Evolutionary conservation across 1,140 invertebrate genomes (phyloP).

Genomic region (Oscheius sp.): DNA sequence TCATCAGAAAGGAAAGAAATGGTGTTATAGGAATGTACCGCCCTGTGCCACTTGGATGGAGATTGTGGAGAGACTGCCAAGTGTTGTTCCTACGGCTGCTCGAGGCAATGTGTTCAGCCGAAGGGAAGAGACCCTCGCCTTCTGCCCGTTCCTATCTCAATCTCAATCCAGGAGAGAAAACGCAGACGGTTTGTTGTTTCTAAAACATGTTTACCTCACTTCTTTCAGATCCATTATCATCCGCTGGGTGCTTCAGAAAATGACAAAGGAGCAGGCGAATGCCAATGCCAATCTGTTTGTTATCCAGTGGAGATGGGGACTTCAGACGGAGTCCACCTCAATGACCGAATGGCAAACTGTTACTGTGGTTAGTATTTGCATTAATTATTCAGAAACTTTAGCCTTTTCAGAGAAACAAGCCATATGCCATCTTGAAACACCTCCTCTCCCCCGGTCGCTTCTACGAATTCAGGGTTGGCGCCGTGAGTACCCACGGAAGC

Average conservation of each 20-base stretch:
- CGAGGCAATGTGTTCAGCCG: constrained; percentile 44
- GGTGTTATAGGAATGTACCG: constrained; percentile 49
- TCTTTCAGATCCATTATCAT: constrained; percentile 49
- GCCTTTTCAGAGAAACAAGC: constrained; percentile 51
- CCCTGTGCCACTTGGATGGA: constrained; percentile 48
- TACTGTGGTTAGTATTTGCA: constrained; percentile 34
- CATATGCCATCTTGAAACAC: constrained; percentile 57
- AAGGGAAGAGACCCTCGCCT: constrained; percentile 31
- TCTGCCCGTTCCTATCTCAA: constrained; percentile 49
- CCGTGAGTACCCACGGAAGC: constrained; percentile 43
- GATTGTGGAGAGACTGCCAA: constrained; percentile 51
- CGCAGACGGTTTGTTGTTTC: constrained; percentile 42
- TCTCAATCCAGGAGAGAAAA: constrained; percentile 51
- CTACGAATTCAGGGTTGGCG: constrained; percentile 52
- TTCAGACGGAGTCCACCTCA: constrained; percentile 39
- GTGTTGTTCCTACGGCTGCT: constrained; percentile 49
- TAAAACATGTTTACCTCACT: background rate
- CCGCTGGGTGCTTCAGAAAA: constrained; percentile 50
- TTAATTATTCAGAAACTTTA: constrained; percentile 4
- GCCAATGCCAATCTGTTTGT: constrained; percentile 54
- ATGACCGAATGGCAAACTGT: constrained; percentile 60
- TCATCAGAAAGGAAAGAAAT: constrained; percentile 7
- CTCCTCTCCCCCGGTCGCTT: constrained; percentile 53
- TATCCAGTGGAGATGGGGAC: constrained; percentile 56
- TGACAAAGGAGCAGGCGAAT: constrained; percentile 45